A percentile compares a stretch with the other conserved stretches of the same genome.
phyloP scores from a whole-genome alignment of 2,888 invertebrate genomes.

The Luffia ferchaultella region DNA sequence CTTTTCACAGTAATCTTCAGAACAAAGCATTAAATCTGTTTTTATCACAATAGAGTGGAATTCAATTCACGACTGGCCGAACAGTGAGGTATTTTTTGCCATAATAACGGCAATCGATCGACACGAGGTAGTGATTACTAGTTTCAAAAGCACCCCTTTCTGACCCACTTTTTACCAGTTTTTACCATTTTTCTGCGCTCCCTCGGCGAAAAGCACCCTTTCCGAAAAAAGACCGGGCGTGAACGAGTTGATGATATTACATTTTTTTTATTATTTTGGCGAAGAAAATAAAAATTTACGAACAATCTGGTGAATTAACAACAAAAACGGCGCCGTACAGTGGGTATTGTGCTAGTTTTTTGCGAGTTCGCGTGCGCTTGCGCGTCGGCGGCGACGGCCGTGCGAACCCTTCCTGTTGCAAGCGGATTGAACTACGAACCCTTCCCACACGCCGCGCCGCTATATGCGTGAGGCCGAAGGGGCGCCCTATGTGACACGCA shows the following conservation, averaged over 20 bases:
- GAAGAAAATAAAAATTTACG: conserved; percentile 56
- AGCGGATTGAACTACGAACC: conserved; percentile 51
- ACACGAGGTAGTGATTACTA: conserved; percentile 60
- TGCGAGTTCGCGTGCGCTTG: conserved; percentile 61
- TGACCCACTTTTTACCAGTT: conserved; percentile 65
- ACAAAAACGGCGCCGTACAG: conserved; percentile 56
- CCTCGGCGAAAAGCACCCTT: conserved; percentile 57
- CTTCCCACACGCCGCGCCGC: conserved; percentile 29
- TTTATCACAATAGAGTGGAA: conserved; percentile 41
- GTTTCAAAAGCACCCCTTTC: conserved; percentile 64
- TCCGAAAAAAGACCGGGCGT: conserved; percentile 60
- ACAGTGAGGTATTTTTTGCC: conserved; percentile 37
- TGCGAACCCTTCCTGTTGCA: conserved; percentile 53
- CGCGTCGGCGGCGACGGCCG: conserved; percentile 63
- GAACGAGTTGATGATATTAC: conserved; percentile 68
- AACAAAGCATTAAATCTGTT: conserved; percentile 20
- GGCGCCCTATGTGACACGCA: conserved; percentile 5
- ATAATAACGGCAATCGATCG: conserved; percentile 64
- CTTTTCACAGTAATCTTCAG: conserved; percentile 16
- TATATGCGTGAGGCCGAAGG: conserved; percentile 21
- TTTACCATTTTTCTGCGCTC: conserved; percentile 52
- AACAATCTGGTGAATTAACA: conserved; percentile 63
- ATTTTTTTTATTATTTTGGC: conserved; percentile 41
- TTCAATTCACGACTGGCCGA: too few relatives aligned
- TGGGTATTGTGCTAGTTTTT: conserved; percentile 55